phyloP scores from a whole-genome alignment of 2,888 invertebrate species.

The Glaucopsyche alexis region DNA sequence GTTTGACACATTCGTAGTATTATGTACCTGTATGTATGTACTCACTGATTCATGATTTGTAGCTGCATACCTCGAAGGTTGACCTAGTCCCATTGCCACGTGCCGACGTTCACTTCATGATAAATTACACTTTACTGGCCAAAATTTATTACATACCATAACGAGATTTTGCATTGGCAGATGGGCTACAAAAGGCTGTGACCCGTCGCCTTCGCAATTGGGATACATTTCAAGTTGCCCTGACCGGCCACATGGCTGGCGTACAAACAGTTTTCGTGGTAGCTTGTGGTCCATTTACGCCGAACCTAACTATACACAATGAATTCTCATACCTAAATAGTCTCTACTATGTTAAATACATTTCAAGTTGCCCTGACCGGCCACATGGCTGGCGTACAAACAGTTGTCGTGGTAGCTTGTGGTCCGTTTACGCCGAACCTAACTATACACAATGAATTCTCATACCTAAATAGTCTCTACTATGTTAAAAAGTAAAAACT shows the following conservation, averaged over 20 bases:
- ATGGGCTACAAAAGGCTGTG: not conserved
- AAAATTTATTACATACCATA: constrained; percentile 5
- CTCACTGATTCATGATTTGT: constrained; percentile 15
- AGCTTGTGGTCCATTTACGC: not conserved
- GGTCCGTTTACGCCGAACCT: not conserved
- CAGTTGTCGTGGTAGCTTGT: no score
- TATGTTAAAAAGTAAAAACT: not conserved
- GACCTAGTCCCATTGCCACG: constrained; percentile 22
- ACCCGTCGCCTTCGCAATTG: not conserved
- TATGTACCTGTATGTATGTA: not conserved
- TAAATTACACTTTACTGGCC: not conserved
- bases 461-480: not conserved
- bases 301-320: not conserved
- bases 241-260: not conserved
- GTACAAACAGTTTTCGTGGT: not conserved
- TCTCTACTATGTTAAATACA: not conserved
- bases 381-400: not conserved
- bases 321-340: not conserved
- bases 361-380: not conserved
- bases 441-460: not conserved
- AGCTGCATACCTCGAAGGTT: constrained; percentile 12
- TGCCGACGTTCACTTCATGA: not conserved
- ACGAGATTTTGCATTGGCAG: not conserved
- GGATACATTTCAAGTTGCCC: not conserved
- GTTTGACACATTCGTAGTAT: not conserved